These are phyloP conservation scores for Oxyruncus cristatus DNA, from an alignment of 2,113 vertebrate species.

Conservation along the genomic window DNA sequence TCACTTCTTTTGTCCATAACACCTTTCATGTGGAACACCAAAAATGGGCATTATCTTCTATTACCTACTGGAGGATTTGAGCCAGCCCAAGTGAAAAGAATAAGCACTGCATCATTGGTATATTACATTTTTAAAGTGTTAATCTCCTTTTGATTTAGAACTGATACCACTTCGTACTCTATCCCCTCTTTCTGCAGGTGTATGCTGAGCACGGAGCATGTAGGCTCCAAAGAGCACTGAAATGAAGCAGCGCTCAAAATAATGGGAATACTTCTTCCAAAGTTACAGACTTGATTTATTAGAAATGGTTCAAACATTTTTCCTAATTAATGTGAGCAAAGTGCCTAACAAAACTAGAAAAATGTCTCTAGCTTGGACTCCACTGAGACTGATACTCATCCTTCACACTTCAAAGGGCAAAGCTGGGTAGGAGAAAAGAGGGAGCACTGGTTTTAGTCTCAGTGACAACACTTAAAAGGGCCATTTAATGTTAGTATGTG, in stretches of 20 bases:
- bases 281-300: conserved; percentile 52
- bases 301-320: conserved; percentile 67
- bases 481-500: not conserved
- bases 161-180: conserved; percentile 22
- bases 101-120: conserved; percentile 28
- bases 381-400: conserved; percentile 52
- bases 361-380: conserved; percentile 37
- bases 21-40: conserved; percentile 15
- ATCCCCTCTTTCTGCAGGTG: not conserved
- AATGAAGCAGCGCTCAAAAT: conserved; percentile 50
- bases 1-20: conserved; percentile 1
- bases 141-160: conserved; percentile 54
- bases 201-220: conserved; percentile 13
- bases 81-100: conserved; percentile 18
- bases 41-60: conserved; percentile 41
- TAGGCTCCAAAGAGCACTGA: conserved; percentile 25
- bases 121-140: conserved; percentile 42
- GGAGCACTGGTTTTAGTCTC: not conserved
- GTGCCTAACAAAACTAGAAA: conserved; percentile 55
- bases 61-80: conserved; percentile 23
- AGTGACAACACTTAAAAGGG: not conserved
- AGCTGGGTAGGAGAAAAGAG: conserved; percentile 12
- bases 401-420: conserved; percentile 50
- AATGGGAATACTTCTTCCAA: conserved; percentile 32
- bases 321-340: conserved; percentile 62